Evolutionary conservation across 2,797 vertebrate genomes (phyloP), one percentile per base, ranked within the genome.

Genomic region (Alectoris magna): DNA sequence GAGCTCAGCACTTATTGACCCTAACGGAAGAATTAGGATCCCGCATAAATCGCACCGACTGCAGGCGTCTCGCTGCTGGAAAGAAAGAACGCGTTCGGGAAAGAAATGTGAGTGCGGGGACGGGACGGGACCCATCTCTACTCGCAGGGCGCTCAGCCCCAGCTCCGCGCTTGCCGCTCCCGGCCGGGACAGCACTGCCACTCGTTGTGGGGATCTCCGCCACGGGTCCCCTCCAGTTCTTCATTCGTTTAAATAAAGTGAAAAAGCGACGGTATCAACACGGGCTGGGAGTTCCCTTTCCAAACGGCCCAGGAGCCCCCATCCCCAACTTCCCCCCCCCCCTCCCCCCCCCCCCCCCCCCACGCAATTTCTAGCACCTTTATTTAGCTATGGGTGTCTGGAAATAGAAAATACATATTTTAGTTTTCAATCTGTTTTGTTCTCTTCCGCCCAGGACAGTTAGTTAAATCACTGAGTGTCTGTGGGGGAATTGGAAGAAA

Each of bases 401-500:
- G 13, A 31, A 14, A 38, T 7, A 11, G 11, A 59, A 27, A 34
- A 9, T 24, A 34, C 4, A 14, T 17, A 13, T 64, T 36, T 39
- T 78, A 3, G 6, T 16, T 62, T 53, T 43, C 1, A 19, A 16
- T 74, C 60, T 70, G 8, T 48, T 93, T 92, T 16, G 36, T 10
- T 49, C 21, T 19, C 4, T 39, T 60, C 38, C 3, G 2, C 51
- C 19, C 67, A 53, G 84, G 72, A 83, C 51, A n/a, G n/a, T n/a
- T n/a, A 44, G 71, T 72, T 69, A 71, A 38, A 78, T 38, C 31
- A 19, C 3, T 1, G 62, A n/a, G 24, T 85, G 36, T 75, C 59
- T 91, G 88, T 91, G 66, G 46, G 29, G 29, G 46, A 71, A 88
- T 44, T 72, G 77, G 44, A 91, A 83, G 31, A 62, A 79, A 71